A percentile compares a stretch with the other conserved stretches of the same genome.
These are phyloP conservation scores for Ariopsis seemanni DNA, from an alignment of 2,113 vertebrate species.

Conservation along the genomic window DNA sequence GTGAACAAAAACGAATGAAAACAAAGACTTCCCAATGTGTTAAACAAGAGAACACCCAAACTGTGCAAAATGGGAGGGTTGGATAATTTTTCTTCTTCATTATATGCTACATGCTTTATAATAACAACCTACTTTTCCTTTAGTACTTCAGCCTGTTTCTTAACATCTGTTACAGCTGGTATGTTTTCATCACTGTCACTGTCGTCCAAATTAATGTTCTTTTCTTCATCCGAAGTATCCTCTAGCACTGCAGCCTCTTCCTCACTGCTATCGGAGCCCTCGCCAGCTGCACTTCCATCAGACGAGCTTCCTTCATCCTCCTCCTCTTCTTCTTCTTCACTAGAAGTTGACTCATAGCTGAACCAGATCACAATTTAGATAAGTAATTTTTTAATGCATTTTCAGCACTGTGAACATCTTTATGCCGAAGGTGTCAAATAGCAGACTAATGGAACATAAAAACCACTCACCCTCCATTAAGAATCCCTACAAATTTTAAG, in stretches of 20 bases:
- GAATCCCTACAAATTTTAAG: constrained; percentile 91
- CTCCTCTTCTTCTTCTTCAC: constrained; percentile 68
- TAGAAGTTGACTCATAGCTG: constrained; percentile 93
- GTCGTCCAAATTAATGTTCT: constrained; percentile 66
- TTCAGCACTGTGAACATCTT: not conserved
- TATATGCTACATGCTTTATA: not conserved
- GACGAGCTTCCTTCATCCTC: constrained; percentile 74
- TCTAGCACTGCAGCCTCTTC: constrained; percentile 71
- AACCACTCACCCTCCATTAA: constrained; percentile 88
- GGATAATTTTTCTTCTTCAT: not conserved
- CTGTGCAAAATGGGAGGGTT: not conserved
- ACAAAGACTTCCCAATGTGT: not conserved
- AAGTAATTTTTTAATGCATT: not conserved
- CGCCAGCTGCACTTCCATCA: constrained; percentile 69
- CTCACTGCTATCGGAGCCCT: constrained; percentile 74
- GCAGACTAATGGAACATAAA: not conserved
- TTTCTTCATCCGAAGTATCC: constrained; percentile 81
- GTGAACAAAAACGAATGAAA: not conserved
- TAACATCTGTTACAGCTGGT: constrained; percentile 11
- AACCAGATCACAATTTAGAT: not conserved
- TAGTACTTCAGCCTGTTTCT: constrained; percentile 57
- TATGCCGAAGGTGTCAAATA: not conserved
- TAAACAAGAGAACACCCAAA: not conserved
- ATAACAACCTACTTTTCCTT: constrained; percentile 83
- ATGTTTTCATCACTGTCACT: constrained; percentile 61